Percentiles rank a stretch among this genome's conserved stretches.
These are phyloP conservation scores for Pluvialis apricaria DNA, from an alignment of 2,113 vertebrate genomes.

Conservation along the genomic window DNA sequence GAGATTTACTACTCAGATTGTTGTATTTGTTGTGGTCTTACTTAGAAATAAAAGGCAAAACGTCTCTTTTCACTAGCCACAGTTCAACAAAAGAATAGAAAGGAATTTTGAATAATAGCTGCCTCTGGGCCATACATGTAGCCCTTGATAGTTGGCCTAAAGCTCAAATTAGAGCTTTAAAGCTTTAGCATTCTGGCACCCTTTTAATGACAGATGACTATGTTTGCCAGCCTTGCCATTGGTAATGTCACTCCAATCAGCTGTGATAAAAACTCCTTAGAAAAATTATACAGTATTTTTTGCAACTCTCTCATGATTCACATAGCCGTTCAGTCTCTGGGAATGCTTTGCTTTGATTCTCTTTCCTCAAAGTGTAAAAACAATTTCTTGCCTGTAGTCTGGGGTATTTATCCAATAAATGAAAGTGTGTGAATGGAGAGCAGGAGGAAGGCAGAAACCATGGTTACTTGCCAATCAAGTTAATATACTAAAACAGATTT, in stretches of 20 bases:
- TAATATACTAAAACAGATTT: not conserved
- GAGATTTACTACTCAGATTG: not conserved
- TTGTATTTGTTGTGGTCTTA: not conserved
- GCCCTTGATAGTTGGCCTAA: not conserved
- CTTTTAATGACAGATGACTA: not conserved
- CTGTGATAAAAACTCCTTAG: not conserved
- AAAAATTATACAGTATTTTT: not conserved
- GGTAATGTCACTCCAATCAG: not conserved
- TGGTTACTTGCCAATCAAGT: not conserved
- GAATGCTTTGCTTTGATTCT: slow-evolving; percentile 3
- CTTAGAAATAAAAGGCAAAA: not conserved
- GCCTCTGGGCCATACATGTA: not conserved
- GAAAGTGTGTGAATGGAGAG: not conserved
- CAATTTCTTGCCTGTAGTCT: not conserved
- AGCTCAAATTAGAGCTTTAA: not conserved
- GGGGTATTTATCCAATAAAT: not conserved
- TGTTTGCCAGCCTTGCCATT: not conserved
- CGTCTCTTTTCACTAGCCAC: not conserved
- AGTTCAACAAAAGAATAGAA: not conserved
- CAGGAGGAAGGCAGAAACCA: not conserved
- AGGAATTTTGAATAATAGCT: not conserved
- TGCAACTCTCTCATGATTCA: not conserved
- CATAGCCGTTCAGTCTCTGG: not conserved
- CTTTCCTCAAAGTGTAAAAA: not conserved
- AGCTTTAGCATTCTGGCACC: not conserved